Percentiles rank a stretch among this genome's conserved stretches.
These are phyloP conservation scores for Idaea biselata DNA, from an alignment of 2,888 invertebrate genomes.

Conservation along the genomic window DNA sequence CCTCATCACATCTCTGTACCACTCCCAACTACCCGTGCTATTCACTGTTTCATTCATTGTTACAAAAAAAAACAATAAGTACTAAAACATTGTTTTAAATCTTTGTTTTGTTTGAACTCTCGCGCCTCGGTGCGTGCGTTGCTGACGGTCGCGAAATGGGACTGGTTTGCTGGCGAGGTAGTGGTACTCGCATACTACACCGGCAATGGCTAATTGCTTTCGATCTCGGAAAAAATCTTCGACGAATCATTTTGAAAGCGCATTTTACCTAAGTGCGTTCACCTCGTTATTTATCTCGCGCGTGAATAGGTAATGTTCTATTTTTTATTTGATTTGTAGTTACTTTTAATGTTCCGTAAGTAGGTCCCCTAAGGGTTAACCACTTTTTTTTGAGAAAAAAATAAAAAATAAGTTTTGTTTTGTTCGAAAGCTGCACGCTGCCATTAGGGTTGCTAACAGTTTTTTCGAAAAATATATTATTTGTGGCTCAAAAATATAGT, in stretches of 20 bases:
- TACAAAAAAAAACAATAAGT: constrained; percentile 1
- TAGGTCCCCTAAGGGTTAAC: no score
- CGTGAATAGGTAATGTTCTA: background rate
- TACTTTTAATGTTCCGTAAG: no score
- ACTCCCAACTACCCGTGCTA: constrained; percentile 56
- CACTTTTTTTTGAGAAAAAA: no score
- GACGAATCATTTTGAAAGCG: constrained; percentile 55
- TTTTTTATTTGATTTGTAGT: no score
- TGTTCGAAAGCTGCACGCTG: no score
- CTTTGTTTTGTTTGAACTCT: background rate
- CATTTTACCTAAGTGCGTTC: constrained; percentile 17
- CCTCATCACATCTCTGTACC: constrained; percentile 66
- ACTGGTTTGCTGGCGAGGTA: constrained; percentile 9
- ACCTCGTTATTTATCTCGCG: background rate
- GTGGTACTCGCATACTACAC: constrained; percentile 6
- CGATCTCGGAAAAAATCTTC: constrained; percentile 48
- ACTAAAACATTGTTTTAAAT: background rate
- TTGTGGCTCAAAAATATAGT: no score
- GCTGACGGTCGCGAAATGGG: constrained; percentile 4
- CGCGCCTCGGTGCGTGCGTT: constrained; percentile 6
- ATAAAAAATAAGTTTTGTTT: no score
- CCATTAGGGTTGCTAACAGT: no score
- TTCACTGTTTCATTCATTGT: constrained; percentile 63
- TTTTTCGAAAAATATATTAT: no score
- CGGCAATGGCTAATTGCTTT: constrained; percentile 53